Evolutionary conservation across 2,797 vertebrate species (phyloP).

Genomic region (Girardinus metallicus): DNA sequence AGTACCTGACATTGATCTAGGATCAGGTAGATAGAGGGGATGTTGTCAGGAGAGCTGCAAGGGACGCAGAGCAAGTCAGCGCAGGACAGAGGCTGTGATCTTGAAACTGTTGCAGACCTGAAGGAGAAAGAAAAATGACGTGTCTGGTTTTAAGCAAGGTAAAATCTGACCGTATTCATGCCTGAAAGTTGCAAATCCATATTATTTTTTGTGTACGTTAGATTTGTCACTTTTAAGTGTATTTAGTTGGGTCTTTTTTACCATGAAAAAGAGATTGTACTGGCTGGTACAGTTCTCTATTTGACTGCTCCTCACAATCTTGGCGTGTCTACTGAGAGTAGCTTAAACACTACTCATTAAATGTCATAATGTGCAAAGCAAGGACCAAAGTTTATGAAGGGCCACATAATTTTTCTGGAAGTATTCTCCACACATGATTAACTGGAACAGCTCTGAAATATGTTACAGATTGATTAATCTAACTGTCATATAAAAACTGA

Average conservation of each 20-base stretch:
- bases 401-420: background rate
- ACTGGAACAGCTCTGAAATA: background rate
- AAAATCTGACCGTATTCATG: background rate
- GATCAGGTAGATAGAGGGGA: conserved; percentile 36
- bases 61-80: conserved; percentile 42
- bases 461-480: background rate
- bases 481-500: no score
- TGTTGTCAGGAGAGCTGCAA: background rate
- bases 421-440: background rate
- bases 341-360: no score
- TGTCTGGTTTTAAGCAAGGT: background rate
- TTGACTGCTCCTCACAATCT: no score
- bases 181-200: background rate
- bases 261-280: background rate
- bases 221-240: background rate
- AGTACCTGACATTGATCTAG: conserved; percentile 36
- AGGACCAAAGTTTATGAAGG: background rate
- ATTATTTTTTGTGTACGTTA: background rate
- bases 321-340: no score
- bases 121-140: background rate
- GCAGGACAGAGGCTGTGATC: conserved; percentile 31
- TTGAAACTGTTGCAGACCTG: conserved; percentile 32
- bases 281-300: no score
- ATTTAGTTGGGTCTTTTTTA: background rate
- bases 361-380: background rate